These are phyloP conservation scores for Eueremaeus valkanovi DNA, from an alignment of 2,888 invertebrate species.

Conservation along the genomic window DNA sequence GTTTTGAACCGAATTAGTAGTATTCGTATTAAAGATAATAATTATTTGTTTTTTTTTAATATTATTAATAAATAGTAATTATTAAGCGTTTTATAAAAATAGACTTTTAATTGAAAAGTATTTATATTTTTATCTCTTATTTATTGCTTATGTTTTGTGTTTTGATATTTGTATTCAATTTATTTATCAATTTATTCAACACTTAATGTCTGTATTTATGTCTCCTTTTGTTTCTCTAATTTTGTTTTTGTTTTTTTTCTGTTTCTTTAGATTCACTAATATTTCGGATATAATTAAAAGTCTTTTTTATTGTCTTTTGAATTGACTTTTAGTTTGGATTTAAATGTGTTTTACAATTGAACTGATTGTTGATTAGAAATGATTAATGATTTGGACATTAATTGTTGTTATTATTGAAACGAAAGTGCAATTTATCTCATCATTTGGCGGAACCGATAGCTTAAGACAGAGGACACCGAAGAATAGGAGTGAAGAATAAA, in stretches of 20 bases:
- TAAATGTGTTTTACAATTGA: background rate
- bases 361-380: background rate
- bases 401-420: background rate
- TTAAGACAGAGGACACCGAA: too few relatives aligned
- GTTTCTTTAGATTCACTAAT: background rate
- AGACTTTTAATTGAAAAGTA: background rate
- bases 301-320: background rate
- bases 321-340: background rate
- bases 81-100: too few relatives aligned
- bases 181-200: background rate
- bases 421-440: slow-evolving; percentile 23
- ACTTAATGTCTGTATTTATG: background rate
- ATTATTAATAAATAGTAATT: too few relatives aligned
- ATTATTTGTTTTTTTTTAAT: background rate
- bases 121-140: too few relatives aligned
- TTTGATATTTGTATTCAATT: background rate
- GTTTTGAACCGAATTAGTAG: too few relatives aligned
- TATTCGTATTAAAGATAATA: background rate
- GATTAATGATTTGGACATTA: background rate
- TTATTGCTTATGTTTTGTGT: background rate
- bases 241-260: background rate
- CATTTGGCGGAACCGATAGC: background rate
- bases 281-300: background rate
- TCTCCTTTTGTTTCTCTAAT: background rate
- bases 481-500: too few relatives aligned